Base-by-base conservation (phyloP, 2,797 vertebrate genomes). In the Pitangus sulphuratus region DNA sequence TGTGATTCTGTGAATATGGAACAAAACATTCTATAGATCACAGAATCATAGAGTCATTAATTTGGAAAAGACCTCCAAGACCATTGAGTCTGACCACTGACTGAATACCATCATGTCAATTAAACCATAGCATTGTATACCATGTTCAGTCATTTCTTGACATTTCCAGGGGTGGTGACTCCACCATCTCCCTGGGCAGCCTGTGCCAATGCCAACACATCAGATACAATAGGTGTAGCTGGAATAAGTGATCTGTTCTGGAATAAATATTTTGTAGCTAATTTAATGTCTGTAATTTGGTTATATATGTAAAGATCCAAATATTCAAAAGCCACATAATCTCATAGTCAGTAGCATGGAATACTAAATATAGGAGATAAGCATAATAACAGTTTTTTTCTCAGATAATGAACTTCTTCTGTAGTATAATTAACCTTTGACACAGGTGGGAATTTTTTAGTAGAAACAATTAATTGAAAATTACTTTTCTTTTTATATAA, bases 141-240 rank as follows among this genome's bases (percentile, higher is more conserved):
- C 14, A 31, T 0, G 0, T 54, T 18, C 33, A 31, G 20, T 17
- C 26, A 26, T 15, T 28, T 48, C 1, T 1, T 48, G 35, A 8
- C 48, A 10, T 12, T 62, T 56, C 54, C 12, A 48, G 19, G 10
- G 13, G 14, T 61, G 31, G 5, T 20, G 22, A 62, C 31, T 37
- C 26, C 26, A n/a, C 5, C 18, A 48, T 10, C 8, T 37, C 12
- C 8, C 40, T 48, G 40, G 25, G 18, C 26, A 75, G 10, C 18
- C 12, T 9, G 7, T 30, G 48, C 15, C n/a, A 76, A 12, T 17
- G 11, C 13, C 56, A 69, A 48, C 26, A 31, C 1, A 42, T 61
- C 13, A 56, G 35, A 7, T 56, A 37, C 4, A 53, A 37, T 1
- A 4, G 5, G 11, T 39, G 35, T 42, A 53, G 14, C 12, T 58